Percentiles rank a stretch among this genome's conserved stretches.
Evolutionary conservation across 2,797 vertebrate genomes (phyloP).

Genomic region (Gymnothorax javanicus): DNA sequence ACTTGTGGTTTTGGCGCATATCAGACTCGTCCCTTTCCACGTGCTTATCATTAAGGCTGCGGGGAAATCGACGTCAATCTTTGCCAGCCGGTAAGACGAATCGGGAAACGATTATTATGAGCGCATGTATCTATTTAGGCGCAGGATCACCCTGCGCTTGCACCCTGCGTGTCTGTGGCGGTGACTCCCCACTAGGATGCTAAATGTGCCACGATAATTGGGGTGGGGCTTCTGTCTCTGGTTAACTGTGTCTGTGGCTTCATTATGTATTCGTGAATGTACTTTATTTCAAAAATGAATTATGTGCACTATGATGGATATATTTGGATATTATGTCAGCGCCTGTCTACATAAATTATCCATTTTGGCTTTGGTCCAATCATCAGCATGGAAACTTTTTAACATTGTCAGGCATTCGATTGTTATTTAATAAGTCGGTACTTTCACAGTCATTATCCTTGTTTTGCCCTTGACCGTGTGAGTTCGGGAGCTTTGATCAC

Average conservation of each 20-base stretch:
- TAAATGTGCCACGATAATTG: not conserved
- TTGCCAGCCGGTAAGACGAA: not conserved
- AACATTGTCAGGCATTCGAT: not conserved
- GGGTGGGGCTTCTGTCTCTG: slow-evolving; percentile 5
- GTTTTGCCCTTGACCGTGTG: not conserved
- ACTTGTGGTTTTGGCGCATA: not conserved
- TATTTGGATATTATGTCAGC: not conserved
- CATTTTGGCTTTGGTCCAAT: not conserved
- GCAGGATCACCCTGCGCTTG: not conserved
- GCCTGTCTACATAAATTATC: not conserved
- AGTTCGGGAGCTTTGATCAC: not conserved
- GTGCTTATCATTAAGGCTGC: not conserved
- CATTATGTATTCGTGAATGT: not conserved
- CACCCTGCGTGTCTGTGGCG: not conserved
- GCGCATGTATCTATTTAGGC: not conserved
- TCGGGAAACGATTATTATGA: not conserved
- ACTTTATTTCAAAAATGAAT: not conserved
- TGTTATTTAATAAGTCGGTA: not conserved
- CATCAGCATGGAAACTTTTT: not conserved
- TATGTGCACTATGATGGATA: not conserved
- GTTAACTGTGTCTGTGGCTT: not conserved
- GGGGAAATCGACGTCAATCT: not conserved
- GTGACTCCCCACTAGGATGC: not conserved
- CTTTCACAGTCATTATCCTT: not conserved
- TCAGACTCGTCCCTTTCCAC: not conserved